A percentile compares a stretch with the other conserved stretches of the same genome.
Evolutionary conservation across 2,797 vertebrate genomes (phyloP).

Genomic region (Iguana delicatissima): DNA sequence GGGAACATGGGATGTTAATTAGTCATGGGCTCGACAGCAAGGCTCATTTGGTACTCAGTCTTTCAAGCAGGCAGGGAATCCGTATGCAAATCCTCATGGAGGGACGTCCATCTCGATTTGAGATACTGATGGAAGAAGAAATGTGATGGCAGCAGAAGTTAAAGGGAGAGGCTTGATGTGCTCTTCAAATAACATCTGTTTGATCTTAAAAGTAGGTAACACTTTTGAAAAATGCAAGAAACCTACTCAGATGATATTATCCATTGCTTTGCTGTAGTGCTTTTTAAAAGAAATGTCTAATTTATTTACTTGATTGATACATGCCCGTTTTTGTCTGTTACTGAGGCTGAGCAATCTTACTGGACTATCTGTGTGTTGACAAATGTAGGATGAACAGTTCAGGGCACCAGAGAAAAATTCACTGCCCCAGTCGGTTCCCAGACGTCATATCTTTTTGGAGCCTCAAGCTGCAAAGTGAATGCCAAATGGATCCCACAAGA

Average conservation of each 20-base stretch:
- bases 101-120: neutral
- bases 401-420: too few species aligned
- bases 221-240: neutral
- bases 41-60: neutral
- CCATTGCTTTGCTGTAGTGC: neutral
- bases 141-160: neutral
- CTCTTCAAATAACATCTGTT: neutral
- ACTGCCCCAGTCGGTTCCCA: too few species aligned
- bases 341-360: too few species aligned
- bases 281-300: neutral
- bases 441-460: too few species aligned
- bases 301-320: neutral
- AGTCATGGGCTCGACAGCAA: neutral
- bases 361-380: neutral
- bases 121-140: neutral
- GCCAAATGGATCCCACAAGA: too few species aligned
- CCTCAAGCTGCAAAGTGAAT: too few species aligned
- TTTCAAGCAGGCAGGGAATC: neutral
- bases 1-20: neutral
- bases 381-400: neutral
- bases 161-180: neutral
- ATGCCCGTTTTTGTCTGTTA: neutral
- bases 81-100: neutral
- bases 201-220: neutral
- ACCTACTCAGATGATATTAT: neutral